Evolutionary conservation across 2,888 invertebrate genomes (phyloP).

Genomic region (Tipula lateralis): DNA sequence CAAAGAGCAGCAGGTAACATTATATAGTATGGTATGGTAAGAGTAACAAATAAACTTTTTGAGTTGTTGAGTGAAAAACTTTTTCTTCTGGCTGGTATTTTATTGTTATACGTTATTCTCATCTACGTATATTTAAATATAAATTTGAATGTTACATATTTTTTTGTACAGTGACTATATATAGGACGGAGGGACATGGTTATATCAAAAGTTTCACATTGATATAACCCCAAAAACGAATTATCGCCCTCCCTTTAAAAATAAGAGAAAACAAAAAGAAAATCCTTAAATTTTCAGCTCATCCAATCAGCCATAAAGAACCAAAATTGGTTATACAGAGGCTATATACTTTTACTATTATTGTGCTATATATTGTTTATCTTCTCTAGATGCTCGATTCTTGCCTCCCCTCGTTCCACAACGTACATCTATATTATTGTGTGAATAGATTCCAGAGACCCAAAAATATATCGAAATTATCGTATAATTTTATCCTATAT

Average conservation of each 20-base stretch:
- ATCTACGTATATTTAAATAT: neutral
- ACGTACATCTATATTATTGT: neutral
- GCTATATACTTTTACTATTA: neutral
- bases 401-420: neutral
- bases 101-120: neutral
- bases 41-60: neutral
- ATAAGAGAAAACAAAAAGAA: neutral
- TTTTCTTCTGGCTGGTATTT: neutral
- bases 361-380: neutral
- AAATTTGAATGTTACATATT: neutral
- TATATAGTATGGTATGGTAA: neutral
- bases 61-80: neutral
- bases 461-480: neutral
- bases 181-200: too few relatives aligned
- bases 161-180: neutral
- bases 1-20: neutral
- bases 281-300: neutral
- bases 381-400: neutral
- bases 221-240: neutral
- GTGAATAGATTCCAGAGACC: neutral
- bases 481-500: conserved; percentile 4
- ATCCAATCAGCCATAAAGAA: conserved; percentile 1
- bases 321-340: neutral
- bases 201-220: neutral
- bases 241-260: neutral